phyloP scores from a whole-genome alignment of 2,888 invertebrate species.

The Phortica okadai region DNA sequence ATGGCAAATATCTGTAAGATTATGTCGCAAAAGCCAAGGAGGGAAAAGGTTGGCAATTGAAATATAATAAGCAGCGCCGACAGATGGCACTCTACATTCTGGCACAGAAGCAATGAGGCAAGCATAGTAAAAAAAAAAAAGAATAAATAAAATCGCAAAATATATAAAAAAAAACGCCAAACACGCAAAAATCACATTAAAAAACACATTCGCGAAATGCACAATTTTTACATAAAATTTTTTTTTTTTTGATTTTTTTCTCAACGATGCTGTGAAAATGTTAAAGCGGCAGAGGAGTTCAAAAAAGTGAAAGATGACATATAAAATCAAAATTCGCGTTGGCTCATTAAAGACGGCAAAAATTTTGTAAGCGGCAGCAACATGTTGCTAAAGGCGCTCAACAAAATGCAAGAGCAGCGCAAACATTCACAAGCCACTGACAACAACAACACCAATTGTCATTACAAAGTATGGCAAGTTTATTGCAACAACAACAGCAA shows the following conservation, averaged over 20 bases:
- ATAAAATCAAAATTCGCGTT: neutral
- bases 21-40: slow-evolving; percentile 36
- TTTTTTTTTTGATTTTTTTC: too few species aligned
- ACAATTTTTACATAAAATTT: neutral
- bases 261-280: neutral
- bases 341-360: neutral
- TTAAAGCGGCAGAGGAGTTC: neutral
- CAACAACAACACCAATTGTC: slow-evolving; percentile 1
- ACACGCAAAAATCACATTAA: slow-evolving; percentile 3
- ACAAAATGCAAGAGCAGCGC: neutral
- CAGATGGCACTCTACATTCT: neutral
- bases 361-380: neutral
- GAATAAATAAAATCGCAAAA: neutral
- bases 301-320: slow-evolving; percentile 17
- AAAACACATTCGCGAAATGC: neutral
- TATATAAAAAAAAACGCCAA: neutral
- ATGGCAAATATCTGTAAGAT: slow-evolving; percentile 47
- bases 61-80: too few species aligned
- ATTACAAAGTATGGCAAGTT: slow-evolving; percentile 24
- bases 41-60: too few species aligned
- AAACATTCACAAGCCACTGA: neutral
- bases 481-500: neutral
- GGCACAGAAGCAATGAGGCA: too few species aligned
- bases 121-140: neutral
- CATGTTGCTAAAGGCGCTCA: slow-evolving; percentile 5